Conservation (phyloP, 2,888 invertebrate species). For the Ypsolopha sequella region DNA sequence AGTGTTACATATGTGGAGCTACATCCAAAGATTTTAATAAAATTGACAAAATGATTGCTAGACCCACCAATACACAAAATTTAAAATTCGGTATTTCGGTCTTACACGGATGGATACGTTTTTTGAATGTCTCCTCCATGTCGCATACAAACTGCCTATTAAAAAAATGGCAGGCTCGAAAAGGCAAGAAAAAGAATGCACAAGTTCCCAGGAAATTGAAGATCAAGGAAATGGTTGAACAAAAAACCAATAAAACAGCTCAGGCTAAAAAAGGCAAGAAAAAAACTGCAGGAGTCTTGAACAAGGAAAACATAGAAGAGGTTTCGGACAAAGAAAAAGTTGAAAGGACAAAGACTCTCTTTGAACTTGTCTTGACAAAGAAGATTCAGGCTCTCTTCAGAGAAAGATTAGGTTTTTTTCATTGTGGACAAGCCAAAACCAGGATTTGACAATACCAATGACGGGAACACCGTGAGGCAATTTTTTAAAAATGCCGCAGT, state of each 20-base stretch:
- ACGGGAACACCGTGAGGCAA: conserved; percentile 12
- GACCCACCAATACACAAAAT: conserved; percentile 11
- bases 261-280: no score
- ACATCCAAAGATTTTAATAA: conserved; percentile 10
- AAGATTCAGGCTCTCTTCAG: conserved; percentile 9
- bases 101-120: conserved; percentile 21
- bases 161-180: conserved; percentile 18
- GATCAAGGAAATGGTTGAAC: no score
- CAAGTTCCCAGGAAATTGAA: no score
- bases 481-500: conserved; percentile 14
- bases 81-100: conserved; percentile 20
- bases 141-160: conserved; percentile 22
- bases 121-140: conserved; percentile 22
- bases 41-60: conserved; percentile 10
- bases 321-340: conserved; percentile 10
- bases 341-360: conserved; percentile 8
- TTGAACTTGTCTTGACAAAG: no score
- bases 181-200: neutral
- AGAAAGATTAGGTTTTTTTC: conserved; percentile 4
- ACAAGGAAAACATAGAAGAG: no score
- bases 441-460: neutral
- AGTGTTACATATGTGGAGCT: neutral
- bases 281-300: no score
- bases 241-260: no score
- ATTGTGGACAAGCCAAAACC: conserved; percentile 13